Evolutionary conservation across 2,888 invertebrate species (phyloP), one percentile per base, ranked within the genome.

Genomic region (Caradrina kadenii): DNA sequence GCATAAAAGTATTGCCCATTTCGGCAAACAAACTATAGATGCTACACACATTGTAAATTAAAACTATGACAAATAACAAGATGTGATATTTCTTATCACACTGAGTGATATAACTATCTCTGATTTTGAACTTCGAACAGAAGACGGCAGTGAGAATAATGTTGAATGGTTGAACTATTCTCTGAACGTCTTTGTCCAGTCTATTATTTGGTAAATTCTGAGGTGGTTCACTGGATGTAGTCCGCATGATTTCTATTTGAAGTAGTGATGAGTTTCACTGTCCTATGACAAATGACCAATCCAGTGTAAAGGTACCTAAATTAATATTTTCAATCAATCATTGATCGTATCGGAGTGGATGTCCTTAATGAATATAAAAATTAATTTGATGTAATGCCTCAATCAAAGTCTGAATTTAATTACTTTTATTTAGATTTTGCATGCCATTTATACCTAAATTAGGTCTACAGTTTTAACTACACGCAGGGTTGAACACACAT

Each of bases 81-180:
- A 39, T 19, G 1, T 22, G 54, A 54, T 55, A 49, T 7, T 39
- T 66, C 19, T 42, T 55, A 15, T 63, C 67, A 42, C 67, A 50
- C 2, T 31, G 21, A n/a, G 39, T 21, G 17, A 68, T 68, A n/a
- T 13, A 50, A 8, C 13, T 13, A 2, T 67, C 13, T 15, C 21
- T 50, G 10, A 66, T 50, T 56, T 68, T 66, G 11, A 49, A 68
- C 26, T 56, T 72, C 1, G 72, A 71, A 31, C n/a, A 6, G 0
- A 62, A 54, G 0, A 63, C 19, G 19, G 22, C 17, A 15, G 49
- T 35, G 3, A 64, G 26, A 13, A 64, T 35, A 13, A 73, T 48
- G 21, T 74, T 74, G 26, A 53, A 74, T 13, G 45, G 64, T 21
- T 52, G 42, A n/a, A 73, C 4, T 2, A 64, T 26, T 63, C 8